phyloP scores from a whole-genome alignment of 2,113 vertebrate genomes.

The Vimba vimba region DNA sequence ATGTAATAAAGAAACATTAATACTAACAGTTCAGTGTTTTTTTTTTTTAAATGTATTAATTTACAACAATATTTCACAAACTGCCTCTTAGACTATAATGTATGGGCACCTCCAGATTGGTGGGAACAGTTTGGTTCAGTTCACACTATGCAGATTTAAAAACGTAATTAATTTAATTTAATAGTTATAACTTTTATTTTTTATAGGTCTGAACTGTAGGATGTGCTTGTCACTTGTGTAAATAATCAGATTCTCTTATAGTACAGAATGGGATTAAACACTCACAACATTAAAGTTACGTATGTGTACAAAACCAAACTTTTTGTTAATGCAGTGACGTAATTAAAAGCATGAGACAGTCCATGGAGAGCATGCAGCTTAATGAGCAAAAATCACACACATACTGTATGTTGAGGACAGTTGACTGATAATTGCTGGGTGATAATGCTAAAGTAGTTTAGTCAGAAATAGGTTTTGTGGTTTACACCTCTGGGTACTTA shows the following conservation, averaged over 20 bases:
- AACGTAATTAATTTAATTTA: background rate
- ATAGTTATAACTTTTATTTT: background rate
- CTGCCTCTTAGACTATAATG: too few species aligned
- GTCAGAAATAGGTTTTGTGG: background rate
- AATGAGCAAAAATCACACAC: constrained; percentile 8
- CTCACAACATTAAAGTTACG: background rate
- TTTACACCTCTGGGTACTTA: background rate
- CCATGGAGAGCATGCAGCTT: constrained; percentile 3
- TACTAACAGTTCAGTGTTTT: background rate
- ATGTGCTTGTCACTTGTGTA: background rate
- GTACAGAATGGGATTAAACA: background rate
- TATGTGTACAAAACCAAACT: background rate
- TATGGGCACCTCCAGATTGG: background rate
- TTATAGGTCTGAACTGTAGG: background rate
- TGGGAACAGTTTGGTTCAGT: background rate
- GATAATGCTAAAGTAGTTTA: background rate
- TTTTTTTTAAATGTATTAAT: background rate
- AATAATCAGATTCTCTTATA: background rate
- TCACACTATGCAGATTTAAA: background rate
- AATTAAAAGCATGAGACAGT: background rate
- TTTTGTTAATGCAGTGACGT: background rate
- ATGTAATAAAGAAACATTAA: background rate
- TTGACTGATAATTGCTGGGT: background rate
- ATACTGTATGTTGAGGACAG: background rate
- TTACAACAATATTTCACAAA: too few species aligned